These are phyloP conservation scores for Drosophila athabasca DNA, from an alignment of 1,140 invertebrate species.

Conservation along the genomic window DNA sequence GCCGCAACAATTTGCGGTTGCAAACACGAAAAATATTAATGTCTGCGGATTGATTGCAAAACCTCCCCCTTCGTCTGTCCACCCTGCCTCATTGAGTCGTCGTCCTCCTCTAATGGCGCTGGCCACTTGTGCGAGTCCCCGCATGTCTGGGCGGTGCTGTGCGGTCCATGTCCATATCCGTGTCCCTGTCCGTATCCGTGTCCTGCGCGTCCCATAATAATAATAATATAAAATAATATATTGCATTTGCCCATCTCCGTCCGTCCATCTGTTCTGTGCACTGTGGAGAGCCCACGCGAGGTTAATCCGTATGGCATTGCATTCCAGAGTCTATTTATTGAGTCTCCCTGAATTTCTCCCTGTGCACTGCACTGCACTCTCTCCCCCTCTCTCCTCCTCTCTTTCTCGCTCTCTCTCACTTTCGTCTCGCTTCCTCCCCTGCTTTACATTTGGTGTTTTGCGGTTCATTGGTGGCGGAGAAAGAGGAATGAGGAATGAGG, in stretches of 20 bases:
- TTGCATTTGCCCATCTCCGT: conserved; percentile 59
- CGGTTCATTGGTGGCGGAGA: conserved; percentile 59
- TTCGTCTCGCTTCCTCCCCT: conserved; percentile 20
- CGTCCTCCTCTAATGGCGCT: conserved; percentile 26
- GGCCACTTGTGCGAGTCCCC: conserved; percentile 70
- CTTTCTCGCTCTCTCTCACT: background rate
- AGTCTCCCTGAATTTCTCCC: conserved; percentile 7
- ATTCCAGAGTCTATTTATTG: conserved; percentile 7
- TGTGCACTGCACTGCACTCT: conserved; percentile 13
- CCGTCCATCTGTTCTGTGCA: conserved; percentile 44
- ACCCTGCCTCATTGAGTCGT: background rate
- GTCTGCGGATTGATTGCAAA: conserved; percentile 80
- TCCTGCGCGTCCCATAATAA: conserved; percentile 54
- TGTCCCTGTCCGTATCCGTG: conserved; percentile 26
- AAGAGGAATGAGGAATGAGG: conserved; percentile 25
- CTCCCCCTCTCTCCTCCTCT: background rate
- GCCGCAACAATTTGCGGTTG: conserved; percentile 81
- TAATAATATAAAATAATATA: conserved; percentile 80
- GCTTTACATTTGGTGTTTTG: conserved; percentile 60
- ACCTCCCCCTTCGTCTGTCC: background rate
- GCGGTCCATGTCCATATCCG: conserved; percentile 44
- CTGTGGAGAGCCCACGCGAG: too few relatives aligned
- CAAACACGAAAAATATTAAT: conserved; percentile 82
- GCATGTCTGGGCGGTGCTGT: conserved; percentile 15
- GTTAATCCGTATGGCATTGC: conserved; percentile 18